A percentile compares a stretch with the other conserved stretches of the same genome.
Conservation (phyloP, 2,113 vertebrate species). For the Abramis brama region DNA sequence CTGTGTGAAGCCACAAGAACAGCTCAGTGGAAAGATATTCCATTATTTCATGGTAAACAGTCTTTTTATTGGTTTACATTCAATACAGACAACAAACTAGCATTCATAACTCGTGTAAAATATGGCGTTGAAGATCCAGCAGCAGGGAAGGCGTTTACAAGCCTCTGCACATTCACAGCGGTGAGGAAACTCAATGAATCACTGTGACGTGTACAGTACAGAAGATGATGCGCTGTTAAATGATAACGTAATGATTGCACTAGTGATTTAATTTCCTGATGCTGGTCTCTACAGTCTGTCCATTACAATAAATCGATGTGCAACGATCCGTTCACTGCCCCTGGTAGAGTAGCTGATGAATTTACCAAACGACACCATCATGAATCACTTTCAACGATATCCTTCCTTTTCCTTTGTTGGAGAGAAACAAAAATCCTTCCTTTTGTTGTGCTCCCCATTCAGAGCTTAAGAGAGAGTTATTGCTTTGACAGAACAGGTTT, state of each 20-base stretch:
- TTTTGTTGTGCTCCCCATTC: background rate
- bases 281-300: too few species aligned
- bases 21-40: too few species aligned
- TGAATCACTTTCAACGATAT: background rate
- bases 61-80: background rate
- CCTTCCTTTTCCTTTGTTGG: constrained; percentile 1
- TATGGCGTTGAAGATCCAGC: background rate
- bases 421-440: background rate
- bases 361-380: background rate
- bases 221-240: background rate
- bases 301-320: too few species aligned
- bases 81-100: too few species aligned
- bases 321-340: background rate
- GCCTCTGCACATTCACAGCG: background rate
- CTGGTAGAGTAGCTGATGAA: background rate
- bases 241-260: too few species aligned
- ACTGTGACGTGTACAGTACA: background rate
- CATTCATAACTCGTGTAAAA: too few species aligned
- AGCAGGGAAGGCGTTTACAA: background rate
- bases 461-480: background rate
- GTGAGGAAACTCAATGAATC: background rate
- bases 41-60: background rate
- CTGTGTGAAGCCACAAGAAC: too few species aligned
- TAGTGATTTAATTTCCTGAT: background rate
- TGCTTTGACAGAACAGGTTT: too few species aligned